Evolutionary conservation across 2,888 invertebrate genomes (phyloP), one percentile per base, ranked within the genome.

Genomic region (Epinotia demarniana): DNA sequence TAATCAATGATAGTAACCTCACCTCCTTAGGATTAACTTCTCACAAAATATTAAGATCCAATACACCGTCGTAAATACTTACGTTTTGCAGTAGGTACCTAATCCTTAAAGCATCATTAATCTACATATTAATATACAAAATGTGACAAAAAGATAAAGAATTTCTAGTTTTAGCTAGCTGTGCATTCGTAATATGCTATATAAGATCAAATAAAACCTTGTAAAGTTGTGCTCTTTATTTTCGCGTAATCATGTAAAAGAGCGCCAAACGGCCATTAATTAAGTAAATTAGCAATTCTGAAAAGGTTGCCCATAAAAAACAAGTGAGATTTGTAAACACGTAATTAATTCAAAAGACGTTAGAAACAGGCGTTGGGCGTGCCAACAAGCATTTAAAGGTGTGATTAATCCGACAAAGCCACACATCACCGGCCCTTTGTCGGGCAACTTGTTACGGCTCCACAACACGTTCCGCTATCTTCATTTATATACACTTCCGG

Each of bases 401-500:
- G 74, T 76, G 77, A 78, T 78, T 77, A 78, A 78, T 79, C 77
- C 66, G 58, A 75, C 77, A 72, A 72, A 71, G 72, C 73, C 68
- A 77, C 77, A 75, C 61, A 73, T 73, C 62, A 63, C 76, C 68
- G 72, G 66, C 75, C 77, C 73, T 77, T 78, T 78, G 76, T 73
- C 73, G 66, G 74, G 71, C 68, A 77, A 73, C 80, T 79, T 77
- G 80, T 80, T 76, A 80, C 77, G 78, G 75, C 79, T 80, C 79
- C 82, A 81, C 79, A 83, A 84, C 81, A 80, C 81, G 82, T 79
- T 78, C 76, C 79, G 81, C 79, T 83, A 84, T 84, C 85, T 82
- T 77, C 81, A 83, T 83, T 83, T 80, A 84, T 83, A 85, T 83
- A 84, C 78, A 80, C 81, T 81, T 84, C 82, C 82, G 81, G 81